phyloP scores from a whole-genome alignment of 2,113 vertebrate genomes.

The Sander lucioperca region DNA sequence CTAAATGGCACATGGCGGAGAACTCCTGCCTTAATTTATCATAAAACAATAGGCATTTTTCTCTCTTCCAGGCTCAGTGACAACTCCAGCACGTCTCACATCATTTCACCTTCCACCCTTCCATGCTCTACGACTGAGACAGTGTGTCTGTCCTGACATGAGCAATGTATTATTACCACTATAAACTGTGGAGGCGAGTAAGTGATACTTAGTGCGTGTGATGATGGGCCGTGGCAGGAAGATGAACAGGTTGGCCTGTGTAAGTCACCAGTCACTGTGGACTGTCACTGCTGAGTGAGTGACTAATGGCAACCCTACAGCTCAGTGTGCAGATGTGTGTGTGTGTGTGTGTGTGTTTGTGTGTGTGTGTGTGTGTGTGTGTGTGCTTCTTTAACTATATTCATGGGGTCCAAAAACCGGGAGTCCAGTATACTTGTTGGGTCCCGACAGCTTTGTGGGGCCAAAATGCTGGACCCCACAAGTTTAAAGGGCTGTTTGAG shows the following conservation, averaged over 20 bases:
- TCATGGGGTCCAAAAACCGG: too few species aligned
- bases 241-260: constrained; percentile 52
- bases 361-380: constrained; percentile 6
- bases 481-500: too few species aligned
- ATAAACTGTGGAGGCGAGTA: constrained; percentile 47
- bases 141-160: constrained; percentile 46
- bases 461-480: too few species aligned
- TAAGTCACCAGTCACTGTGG: constrained; percentile 35
- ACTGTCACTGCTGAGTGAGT: constrained; percentile 55
- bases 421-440: too few species aligned
- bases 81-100: constrained; percentile 36
- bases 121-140: constrained; percentile 5
- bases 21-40: constrained; percentile 28
- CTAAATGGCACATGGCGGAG: not conserved
- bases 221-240: constrained; percentile 57
- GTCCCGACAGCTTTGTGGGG: too few species aligned
- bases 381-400: not conserved
- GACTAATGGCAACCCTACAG: constrained; percentile 36
- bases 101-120: constrained; percentile 43
- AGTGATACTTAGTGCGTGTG: constrained; percentile 43
- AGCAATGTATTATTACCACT: constrained; percentile 51
- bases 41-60: constrained; percentile 37
- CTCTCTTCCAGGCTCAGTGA: constrained; percentile 23
- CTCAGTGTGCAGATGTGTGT: not conserved
- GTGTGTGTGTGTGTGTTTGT: too few species aligned